Evolutionary conservation across 2,797 vertebrate species (phyloP).

Genomic region (Rhinogobio ventralis): DNA sequence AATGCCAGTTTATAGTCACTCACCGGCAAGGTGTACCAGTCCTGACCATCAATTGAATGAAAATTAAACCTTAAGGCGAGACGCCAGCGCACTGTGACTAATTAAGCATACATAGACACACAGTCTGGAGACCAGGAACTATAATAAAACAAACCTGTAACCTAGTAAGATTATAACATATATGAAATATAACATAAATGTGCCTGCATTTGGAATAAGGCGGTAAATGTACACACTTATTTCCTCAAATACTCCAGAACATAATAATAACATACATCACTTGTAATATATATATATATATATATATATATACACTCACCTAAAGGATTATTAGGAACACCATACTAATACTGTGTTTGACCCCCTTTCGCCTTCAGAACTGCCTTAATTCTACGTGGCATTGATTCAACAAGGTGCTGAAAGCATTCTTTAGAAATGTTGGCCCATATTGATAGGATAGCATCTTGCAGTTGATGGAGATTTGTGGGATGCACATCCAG

Average conservation of each 20-base stretch:
- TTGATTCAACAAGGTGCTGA: too few relatives aligned
- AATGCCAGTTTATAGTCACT: too few relatives aligned
- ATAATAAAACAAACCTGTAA: background rate
- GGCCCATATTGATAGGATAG: too few relatives aligned
- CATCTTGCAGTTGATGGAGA: too few relatives aligned
- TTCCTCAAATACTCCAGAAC: background rate
- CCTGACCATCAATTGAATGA: background rate
- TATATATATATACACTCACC: too few relatives aligned
- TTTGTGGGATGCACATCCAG: too few relatives aligned
- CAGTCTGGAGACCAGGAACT: background rate
- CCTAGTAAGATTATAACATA: background rate
- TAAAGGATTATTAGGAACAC: too few relatives aligned
- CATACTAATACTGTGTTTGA: too few relatives aligned
- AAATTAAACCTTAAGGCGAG: background rate
- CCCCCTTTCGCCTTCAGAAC: too few relatives aligned
- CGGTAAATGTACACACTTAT: background rate
- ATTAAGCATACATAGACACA: background rate
- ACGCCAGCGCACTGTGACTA: background rate
- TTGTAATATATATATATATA: too few relatives aligned
- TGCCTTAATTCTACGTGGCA: too few relatives aligned
- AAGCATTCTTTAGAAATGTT: too few relatives aligned
- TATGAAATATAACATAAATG: background rate
- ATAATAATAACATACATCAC: background rate
- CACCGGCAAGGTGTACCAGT: background rate
- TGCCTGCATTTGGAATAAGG: background rate